These are phyloP conservation scores for Passer montanus DNA, from an alignment of 2,113 vertebrate species.

Conservation along the genomic window DNA sequence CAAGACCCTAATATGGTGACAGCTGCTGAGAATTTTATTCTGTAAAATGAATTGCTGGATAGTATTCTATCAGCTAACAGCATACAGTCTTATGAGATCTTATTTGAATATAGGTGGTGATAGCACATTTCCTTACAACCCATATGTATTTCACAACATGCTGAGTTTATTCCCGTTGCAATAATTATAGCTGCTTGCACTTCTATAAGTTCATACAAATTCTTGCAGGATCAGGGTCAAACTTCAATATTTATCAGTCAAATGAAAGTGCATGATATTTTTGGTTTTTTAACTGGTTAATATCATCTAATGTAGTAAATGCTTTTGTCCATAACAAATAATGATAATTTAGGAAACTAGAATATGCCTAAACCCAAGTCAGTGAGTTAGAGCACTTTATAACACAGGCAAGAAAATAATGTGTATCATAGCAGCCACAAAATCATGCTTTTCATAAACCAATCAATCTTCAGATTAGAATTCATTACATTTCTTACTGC, in stretches of 20 bases:
- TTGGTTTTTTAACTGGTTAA: background rate
- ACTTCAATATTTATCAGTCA: background rate
- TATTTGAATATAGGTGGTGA: slow-evolving; percentile 25
- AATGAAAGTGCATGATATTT: background rate
- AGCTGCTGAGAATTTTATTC: slow-evolving; percentile 14
- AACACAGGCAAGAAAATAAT: background rate
- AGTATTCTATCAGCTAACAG: slow-evolving; percentile 34
- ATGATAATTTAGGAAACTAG: background rate
- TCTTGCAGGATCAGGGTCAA: background rate
- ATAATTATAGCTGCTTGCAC: background rate
- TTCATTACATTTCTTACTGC: accelerated
- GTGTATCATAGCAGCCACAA: background rate
- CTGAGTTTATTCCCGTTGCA: background rate
- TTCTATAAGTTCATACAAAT: background rate
- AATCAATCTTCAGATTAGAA: background rate
- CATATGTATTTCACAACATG: background rate
- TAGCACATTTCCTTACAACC: slow-evolving; percentile 12
- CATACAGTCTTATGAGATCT: slow-evolving; percentile 14
- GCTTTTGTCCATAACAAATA: background rate
- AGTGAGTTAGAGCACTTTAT: background rate
- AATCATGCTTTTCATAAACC: background rate
- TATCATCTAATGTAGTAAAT: background rate
- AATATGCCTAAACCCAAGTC: background rate
- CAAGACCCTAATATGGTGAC: slow-evolving; percentile 27
- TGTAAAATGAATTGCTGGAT: background rate